phyloP scores from a whole-genome alignment of 2,113 vertebrate species.

The Ammodytes marinus region DNA sequence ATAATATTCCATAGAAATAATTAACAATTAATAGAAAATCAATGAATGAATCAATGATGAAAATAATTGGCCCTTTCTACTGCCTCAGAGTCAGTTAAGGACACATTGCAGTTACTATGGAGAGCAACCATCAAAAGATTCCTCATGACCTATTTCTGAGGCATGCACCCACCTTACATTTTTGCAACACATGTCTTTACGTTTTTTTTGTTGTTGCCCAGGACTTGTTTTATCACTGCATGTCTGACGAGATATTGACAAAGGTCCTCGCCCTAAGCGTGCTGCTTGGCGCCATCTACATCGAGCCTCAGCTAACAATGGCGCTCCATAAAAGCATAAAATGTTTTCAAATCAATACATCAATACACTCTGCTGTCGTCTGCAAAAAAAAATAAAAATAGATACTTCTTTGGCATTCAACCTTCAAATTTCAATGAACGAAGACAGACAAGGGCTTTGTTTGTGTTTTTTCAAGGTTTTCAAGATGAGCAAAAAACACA shows the following conservation, averaged over 20 bases:
- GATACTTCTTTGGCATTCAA: background rate
- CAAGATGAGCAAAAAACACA: background rate
- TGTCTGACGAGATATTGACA: conserved; percentile 18
- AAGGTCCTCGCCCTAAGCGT: background rate
- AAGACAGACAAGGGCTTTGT: background rate
- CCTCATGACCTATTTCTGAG: background rate
- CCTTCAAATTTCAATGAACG: background rate
- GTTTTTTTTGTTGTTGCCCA: no score
- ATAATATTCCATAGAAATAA: background rate
- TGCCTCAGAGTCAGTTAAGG: background rate
- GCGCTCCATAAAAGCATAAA: background rate
- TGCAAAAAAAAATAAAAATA: background rate
- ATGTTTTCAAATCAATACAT: conserved; percentile 13
- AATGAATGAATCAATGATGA: background rate
- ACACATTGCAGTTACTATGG: background rate
- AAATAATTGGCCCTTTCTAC: background rate
- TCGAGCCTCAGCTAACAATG: background rate
- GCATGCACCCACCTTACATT: no score
- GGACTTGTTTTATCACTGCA: background rate
- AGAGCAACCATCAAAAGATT: background rate
- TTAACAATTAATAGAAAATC: background rate
- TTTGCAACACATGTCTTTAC: no score
- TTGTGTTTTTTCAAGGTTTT: background rate
- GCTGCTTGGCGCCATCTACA: background rate
- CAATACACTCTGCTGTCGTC: conserved; percentile 17